Evolutionary conservation across 2,797 vertebrate species (phyloP).

Genomic region (Phoxinus dragarum): DNA sequence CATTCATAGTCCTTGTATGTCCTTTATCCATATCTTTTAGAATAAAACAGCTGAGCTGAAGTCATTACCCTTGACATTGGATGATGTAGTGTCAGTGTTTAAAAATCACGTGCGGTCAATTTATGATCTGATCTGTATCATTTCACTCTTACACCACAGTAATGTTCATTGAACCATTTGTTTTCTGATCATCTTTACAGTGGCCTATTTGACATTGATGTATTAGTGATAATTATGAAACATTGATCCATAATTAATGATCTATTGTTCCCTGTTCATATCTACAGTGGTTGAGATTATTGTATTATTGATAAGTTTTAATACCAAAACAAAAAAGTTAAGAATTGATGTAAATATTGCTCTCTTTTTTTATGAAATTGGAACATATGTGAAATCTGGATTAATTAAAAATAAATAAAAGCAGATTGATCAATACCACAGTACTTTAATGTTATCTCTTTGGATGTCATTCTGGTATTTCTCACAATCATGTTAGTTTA

Average conservation of each 20-base stretch:
- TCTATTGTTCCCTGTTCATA: slow-evolving; percentile 21
- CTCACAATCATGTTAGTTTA: neutral
- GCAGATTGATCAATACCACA: neutral
- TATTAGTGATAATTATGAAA: slow-evolving; percentile 1
- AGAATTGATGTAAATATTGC: slow-evolving; percentile 28
- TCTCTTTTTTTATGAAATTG: slow-evolving; percentile 19
- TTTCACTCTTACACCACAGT: neutral
- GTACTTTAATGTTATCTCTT: neutral
- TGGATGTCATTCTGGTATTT: neutral
- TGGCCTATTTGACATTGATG: neutral
- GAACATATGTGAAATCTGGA: slow-evolving; percentile 25
- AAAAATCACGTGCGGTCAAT: neutral
- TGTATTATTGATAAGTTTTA: slow-evolving; percentile 24
- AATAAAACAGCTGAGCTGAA: neutral
- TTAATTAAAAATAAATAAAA: slow-evolving; percentile 14
- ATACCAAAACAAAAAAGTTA: slow-evolving; percentile 17
- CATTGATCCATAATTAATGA: neutral
- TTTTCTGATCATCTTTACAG: slow-evolving; percentile 18
- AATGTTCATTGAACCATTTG: neutral
- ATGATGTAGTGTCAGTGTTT: neutral
- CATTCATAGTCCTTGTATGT: neutral
- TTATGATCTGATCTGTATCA: neutral
- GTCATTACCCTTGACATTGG: neutral
- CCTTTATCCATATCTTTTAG: neutral
- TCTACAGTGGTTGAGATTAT: neutral